These are phyloP conservation scores for Tetramorium bicarinatum DNA, from an alignment of 2,888 invertebrate species.

Conservation along the genomic window DNA sequence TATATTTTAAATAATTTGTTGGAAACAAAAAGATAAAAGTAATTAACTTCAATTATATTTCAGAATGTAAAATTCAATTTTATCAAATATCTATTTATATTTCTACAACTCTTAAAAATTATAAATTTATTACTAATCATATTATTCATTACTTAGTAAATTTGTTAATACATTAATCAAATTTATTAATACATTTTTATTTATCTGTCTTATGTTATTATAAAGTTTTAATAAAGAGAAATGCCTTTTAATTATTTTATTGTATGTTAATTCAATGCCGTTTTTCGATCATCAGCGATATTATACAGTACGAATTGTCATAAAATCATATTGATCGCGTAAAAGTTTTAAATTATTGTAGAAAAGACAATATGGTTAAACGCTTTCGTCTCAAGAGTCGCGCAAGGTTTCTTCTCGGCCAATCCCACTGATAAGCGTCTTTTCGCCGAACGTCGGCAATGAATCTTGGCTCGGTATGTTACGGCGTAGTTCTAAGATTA, in stretches of 20 bases:
- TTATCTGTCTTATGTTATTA: neutral
- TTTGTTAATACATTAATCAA: neutral
- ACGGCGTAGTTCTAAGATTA: constrained; percentile 73
- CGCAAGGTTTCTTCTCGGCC: constrained; percentile 42
- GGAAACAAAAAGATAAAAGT: neutral
- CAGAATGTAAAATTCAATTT: neutral
- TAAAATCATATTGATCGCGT: neutral
- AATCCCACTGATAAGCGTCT: constrained; percentile 73
- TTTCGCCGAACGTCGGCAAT: constrained; percentile 65
- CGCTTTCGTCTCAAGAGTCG: constrained; percentile 10
- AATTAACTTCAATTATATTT: neutral
- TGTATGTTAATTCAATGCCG: neutral
- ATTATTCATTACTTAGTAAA: too few relatives aligned
- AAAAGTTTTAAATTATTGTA: constrained; percentile 6
- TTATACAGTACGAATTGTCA: neutral
- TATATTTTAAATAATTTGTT: constrained; percentile 11
- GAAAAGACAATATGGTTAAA: constrained; percentile 31
- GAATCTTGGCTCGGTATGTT: constrained; percentile 71
- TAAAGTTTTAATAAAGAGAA: neutral
- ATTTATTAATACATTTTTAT: neutral
- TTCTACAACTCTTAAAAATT: neutral
- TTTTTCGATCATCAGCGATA: neutral
- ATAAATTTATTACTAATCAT: neutral
- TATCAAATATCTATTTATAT: neutral
- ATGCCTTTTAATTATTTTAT: neutral